These are phyloP conservation scores for Abscondita cerata DNA, from an alignment of 2,888 invertebrate species.

Conservation along the genomic window DNA sequence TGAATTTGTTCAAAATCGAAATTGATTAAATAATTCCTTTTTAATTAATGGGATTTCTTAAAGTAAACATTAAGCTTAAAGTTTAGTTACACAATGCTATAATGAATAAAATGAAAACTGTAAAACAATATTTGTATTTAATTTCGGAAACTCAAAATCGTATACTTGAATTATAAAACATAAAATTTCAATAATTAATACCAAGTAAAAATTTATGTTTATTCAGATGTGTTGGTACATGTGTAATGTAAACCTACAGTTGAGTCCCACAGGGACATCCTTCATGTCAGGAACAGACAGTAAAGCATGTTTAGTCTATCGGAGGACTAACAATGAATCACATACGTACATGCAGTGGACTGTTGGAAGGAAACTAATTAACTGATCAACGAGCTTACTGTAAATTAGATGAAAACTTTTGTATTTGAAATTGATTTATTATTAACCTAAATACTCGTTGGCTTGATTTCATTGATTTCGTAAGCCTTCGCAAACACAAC, in stretches of 20 bases:
- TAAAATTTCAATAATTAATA: too few species aligned
- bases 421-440: slow-evolving; percentile 12
- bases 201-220: slow-evolving; percentile 19
- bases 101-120: too few species aligned
- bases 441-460: slow-evolving; percentile 7
- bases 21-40: too few species aligned
- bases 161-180: too few species aligned
- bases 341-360: slow-evolving; percentile 28
- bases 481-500: neutral
- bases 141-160: too few species aligned
- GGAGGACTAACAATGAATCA: slow-evolving; percentile 29
- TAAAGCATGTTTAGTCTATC: slow-evolving; percentile 32
- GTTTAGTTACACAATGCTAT: too few species aligned
- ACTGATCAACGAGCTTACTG: slow-evolving; percentile 26
- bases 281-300: slow-evolving; percentile 31
- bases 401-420: slow-evolving; percentile 13
- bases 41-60: too few species aligned
- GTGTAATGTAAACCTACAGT: slow-evolving; percentile 31
- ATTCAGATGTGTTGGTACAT: slow-evolving; percentile 28
- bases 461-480: neutral
- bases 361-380: slow-evolving; percentile 34
- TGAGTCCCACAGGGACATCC: slow-evolving; percentile 31
- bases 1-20: too few species aligned
- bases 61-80: too few species aligned
- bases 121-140: too few species aligned